These are phyloP conservation scores for Taphrorychus bicolor DNA, from an alignment of 2,888 invertebrate genomes.

Conservation along the genomic window DNA sequence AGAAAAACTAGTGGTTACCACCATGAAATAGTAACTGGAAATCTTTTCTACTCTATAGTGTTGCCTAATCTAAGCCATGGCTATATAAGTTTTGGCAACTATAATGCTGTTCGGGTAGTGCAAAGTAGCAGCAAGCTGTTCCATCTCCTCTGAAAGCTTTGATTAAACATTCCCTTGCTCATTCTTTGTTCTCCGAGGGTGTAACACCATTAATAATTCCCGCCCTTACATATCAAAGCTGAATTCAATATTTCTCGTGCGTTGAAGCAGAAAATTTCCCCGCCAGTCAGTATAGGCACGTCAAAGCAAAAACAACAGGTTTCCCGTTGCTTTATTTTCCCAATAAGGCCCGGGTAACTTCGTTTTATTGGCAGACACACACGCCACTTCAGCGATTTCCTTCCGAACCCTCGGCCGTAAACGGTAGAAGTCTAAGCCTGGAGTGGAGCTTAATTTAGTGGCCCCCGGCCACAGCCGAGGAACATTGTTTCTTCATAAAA, in stretches of 20 bases:
- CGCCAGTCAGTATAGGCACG: constrained; percentile 2
- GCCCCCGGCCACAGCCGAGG: constrained; percentile 6
- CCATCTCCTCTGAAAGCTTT: no score
- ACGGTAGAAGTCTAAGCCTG: constrained; percentile 10
- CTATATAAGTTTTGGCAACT: no score
- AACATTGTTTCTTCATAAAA: constrained; percentile 22
- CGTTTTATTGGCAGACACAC: constrained; percentile 14
- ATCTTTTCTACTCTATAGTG: no score
- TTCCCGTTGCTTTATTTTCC: constrained; percentile 13
- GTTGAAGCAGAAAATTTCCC: neutral
- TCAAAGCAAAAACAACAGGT: constrained; percentile 17
- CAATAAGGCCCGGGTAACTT: constrained; percentile 11
- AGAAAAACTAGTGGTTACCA: no score
- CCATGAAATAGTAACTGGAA: no score
- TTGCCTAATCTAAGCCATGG: no score
- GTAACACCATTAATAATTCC: neutral
- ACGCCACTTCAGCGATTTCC: constrained; percentile 16
- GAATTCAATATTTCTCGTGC: neutral
- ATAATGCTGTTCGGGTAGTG: no score
- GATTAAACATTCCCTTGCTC: no score
- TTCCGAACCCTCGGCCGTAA: constrained; percentile 11
- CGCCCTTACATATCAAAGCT: neutral
- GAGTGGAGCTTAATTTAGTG: constrained; percentile 18
- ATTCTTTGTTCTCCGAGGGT: no score
- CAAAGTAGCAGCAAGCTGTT: no score